Evolutionary conservation across 2,888 invertebrate species (phyloP).

Genomic region (Pelosia muscerda): DNA sequence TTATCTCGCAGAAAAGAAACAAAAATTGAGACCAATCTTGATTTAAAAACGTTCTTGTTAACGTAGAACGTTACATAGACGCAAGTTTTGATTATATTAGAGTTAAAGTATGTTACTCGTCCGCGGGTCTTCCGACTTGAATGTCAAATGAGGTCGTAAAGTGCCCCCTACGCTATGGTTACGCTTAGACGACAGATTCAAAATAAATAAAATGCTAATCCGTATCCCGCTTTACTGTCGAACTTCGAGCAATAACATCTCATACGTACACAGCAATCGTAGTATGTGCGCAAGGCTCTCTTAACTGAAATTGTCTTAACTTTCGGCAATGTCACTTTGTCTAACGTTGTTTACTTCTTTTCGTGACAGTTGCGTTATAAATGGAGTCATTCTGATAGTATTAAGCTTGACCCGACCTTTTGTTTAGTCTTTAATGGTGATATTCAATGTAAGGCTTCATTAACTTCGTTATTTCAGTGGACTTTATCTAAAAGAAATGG

Average conservation of each 20-base stretch:
- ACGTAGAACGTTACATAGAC: not conserved
- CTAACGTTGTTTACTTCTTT: conserved; percentile 35
- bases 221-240: conserved; percentile 60
- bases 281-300: conserved; percentile 25
- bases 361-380: conserved; percentile 36
- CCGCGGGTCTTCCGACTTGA: conserved; percentile 48
- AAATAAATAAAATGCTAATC: conserved; percentile 70
- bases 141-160: conserved; percentile 53
- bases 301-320: conserved; percentile 48
- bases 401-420: conserved; percentile 33
- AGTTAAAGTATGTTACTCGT: conserved; percentile 51
- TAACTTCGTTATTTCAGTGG: conserved; percentile 26
- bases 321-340: conserved; percentile 24
- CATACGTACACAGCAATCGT: conserved; percentile 18
- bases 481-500: conserved; percentile 16
- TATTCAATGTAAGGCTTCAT: conserved; percentile 29
- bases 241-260: conserved; percentile 62
- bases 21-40: not conserved
- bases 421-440: conserved; percentile 32
- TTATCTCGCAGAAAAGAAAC: not conserved
- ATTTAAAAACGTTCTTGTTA: not conserved
- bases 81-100: conserved; percentile 46
- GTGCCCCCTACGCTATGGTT: conserved; percentile 33
- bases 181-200: conserved; percentile 44
- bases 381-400: conserved; percentile 32